Base-by-base conservation (phyloP, 2,888 invertebrate species). In the Heliconius hortense region DNA sequence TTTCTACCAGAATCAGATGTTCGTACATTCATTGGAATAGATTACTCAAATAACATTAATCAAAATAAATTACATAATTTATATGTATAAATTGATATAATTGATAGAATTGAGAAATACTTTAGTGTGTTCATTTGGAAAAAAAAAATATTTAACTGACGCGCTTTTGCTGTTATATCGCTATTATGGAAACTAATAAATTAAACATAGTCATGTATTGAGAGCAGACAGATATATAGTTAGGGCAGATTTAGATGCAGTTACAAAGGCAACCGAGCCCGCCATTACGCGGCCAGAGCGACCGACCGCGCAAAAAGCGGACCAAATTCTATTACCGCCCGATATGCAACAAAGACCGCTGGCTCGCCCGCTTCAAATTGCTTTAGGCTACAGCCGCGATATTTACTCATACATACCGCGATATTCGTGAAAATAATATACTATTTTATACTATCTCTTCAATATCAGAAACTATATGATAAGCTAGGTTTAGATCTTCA, bases 301-400 rank as follows among this genome's bases (percentile, higher is more conserved):
- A 86, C 84, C 86, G 86, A 87, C 89, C 89, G 86, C 90, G 90
- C 92, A 94, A 94, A 94, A 94, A 94, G 91, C 92, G 90, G 84
- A 88, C 92, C 91, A 91, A 94, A 94, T 94, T 94, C 94, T 93
- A 93, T 94, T 94, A 93, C 92, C 86, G 87, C 84, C 88, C 90
- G 90, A 93, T 93, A 93, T 92, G 90, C 93, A 93, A 93, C 94
- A 93, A 93, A 94, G 94, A 92, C 92, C 93, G 87, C 91, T 87
- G 87, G 85, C 84, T 87, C 85, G 86, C 88, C 88, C 89, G 90
- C 87, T 88, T 87, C 89, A 92, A 93, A 94, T 94, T 94, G 94
- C 93, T 94, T 92, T 93, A 93, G 88, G 90, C 89, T 89, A 88
- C 87, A 90, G 87, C 89, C 91, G 88, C 91, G 89, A 89, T 91